Percentiles rank a stretch among this genome's conserved stretches.
Evolutionary conservation across 2,113 vertebrate species (phyloP).

Genomic region (Guaruba guarouba): DNA sequence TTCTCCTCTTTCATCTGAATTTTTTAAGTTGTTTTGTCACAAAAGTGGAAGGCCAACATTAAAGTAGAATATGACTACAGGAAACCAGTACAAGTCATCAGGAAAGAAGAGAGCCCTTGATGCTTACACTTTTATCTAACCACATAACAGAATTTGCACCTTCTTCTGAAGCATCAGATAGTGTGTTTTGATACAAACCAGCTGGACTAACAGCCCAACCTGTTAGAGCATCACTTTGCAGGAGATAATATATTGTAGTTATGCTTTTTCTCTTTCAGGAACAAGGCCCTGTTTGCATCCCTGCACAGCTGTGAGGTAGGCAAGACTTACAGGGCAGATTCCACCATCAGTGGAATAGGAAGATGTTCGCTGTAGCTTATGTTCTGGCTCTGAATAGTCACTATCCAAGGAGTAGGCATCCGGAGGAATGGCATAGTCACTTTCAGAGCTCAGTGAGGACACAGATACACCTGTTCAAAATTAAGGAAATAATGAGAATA

Average conservation of each 20-base stretch:
- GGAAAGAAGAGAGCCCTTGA: background rate
- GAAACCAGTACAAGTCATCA: background rate
- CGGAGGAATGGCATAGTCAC: constrained; percentile 90
- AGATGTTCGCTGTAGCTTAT: constrained; percentile 88
- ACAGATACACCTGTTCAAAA: constrained; percentile 81
- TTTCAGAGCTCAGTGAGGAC: constrained; percentile 90
- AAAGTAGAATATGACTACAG: background rate
- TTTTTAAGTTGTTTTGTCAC: background rate
- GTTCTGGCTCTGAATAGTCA: constrained; percentile 88
- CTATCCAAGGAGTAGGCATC: constrained; percentile 88
- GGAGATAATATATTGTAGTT: background rate
- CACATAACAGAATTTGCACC: background rate
- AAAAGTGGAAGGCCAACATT: background rate
- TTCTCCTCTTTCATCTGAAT: background rate
- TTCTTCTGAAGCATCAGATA: background rate
- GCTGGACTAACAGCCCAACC: background rate
- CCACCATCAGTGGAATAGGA: constrained; percentile 86
- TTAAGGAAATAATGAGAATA: background rate
- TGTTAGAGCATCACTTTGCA: background rate
- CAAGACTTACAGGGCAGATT: constrained; percentile 71
- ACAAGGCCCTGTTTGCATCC: background rate
- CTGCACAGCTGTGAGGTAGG: background rate
- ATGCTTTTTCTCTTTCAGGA: background rate
- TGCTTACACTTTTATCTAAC: background rate
- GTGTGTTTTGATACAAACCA: background rate